Evolutionary conservation across 2,797 vertebrate genomes (phyloP).

Genomic region (Myotis pilosus): DNA sequence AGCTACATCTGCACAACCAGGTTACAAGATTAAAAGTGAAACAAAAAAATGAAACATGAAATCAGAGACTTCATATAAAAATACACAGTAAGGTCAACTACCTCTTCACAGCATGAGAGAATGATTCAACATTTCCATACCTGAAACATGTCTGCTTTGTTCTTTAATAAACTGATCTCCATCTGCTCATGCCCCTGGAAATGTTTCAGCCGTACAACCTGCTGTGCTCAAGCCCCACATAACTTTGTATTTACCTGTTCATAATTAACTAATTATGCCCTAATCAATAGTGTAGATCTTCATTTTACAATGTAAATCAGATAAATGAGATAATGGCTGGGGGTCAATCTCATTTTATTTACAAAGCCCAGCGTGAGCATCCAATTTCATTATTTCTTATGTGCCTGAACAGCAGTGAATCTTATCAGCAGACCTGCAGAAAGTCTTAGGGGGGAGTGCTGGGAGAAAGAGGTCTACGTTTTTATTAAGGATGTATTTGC

Average conservation of each 20-base stretch:
- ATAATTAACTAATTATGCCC: conserved; percentile 91
- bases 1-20: background rate
- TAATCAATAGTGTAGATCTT: conserved; percentile 91
- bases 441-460: conserved; percentile 62
- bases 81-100: conserved; percentile 59
- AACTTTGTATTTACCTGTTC: conserved; percentile 80
- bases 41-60: conserved; percentile 52
- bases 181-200: conserved; percentile 82
- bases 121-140: conserved; percentile 69
- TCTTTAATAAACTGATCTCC: conserved; percentile 80
- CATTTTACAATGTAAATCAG: conserved; percentile 91
- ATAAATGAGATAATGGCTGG: conserved; percentile 87
- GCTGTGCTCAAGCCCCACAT: conserved; percentile 77
- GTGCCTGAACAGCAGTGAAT: conserved; percentile 78
- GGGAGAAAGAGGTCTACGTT: conserved; percentile 64
- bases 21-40: conserved; percentile 49
- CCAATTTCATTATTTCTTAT: conserved; percentile 84
- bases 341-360: conserved; percentile 88
- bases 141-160: conserved; percentile 71
- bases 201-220: conserved; percentile 76
- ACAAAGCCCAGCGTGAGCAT: conserved; percentile 80
- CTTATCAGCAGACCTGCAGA: conserved; percentile 82
- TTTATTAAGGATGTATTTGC: conserved; percentile 80
- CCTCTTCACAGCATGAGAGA: conserved; percentile 54
- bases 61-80: conserved; percentile 46